Evolutionary conservation across 2,113 vertebrate species (phyloP), one percentile per base, ranked within the genome.

Genomic region (Pipa parva): DNA sequence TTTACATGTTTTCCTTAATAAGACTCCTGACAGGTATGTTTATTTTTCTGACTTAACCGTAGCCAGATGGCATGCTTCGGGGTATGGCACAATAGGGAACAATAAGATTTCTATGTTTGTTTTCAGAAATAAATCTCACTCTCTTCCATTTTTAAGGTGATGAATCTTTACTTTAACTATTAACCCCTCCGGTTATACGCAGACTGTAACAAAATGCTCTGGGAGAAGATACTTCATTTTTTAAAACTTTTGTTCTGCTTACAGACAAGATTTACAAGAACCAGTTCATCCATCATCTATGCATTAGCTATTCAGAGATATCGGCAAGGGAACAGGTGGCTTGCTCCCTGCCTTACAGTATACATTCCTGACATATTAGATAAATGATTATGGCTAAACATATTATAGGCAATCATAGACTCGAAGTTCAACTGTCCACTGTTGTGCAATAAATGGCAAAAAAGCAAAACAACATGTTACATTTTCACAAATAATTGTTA

Each of bases 41-140:
- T 59, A 69, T 52, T 69, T 65, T 51, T 69, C 31, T 51, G 4
- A 22, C 33, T 27, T n/a, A 27, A 20, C 33, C 1, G 5, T 45
- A 17, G 46, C 46, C 66, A 69, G 66, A 69, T 69, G 66, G 66
- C 49, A 45, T 61, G 57, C 66, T 69, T 60, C 33, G 54, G 66
- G 66, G 58, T 54, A 69, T 5, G 48, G 31, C 42, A 54, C 66
- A 27, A 46, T 11, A 42, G 66, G 58, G 66, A 69, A 26, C n/a
- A 29, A 54, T 52, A 69, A 24, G 24, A 18, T 22, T 59, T 42
- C 57, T 54, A 24, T 26, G 52, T 68, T 69, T 69, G 66, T 61
- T 54, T 59, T 28, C 39, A 45, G 66, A 61, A 29, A 39, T 33
- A 13, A 46, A 28, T 68, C 57, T 59, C 45, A 15, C 22, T 27